These are phyloP conservation scores for Macrophya alboannulata DNA, from an alignment of 2,888 invertebrate genomes.

Conservation along the genomic window DNA sequence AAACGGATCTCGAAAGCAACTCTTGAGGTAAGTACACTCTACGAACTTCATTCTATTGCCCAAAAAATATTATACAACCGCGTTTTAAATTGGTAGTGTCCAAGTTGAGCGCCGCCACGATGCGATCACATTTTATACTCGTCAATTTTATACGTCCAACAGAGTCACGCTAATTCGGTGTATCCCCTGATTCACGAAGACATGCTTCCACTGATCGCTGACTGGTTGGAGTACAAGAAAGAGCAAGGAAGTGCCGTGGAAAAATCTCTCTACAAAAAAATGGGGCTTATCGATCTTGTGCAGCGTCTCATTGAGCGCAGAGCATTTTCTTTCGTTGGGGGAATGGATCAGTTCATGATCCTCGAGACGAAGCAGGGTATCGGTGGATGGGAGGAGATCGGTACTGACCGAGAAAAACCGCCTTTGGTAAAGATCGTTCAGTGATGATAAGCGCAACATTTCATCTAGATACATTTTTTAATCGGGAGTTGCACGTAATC, in stretches of 20 bases:
- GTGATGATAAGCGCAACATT: neutral
- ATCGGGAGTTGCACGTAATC: neutral
- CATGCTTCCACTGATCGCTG: constrained; percentile 83
- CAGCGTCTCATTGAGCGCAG: constrained; percentile 83
- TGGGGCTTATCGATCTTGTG: constrained; percentile 82
- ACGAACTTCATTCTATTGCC: too few relatives aligned
- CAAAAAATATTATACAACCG: too few relatives aligned
- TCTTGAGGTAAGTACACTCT: constrained; percentile 68
- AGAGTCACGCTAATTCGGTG: constrained; percentile 80
- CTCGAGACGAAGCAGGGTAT: constrained; percentile 79
- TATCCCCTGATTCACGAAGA: constrained; percentile 88
- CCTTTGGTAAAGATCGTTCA: constrained; percentile 76
- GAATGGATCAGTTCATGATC: constrained; percentile 81
- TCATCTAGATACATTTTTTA: neutral
- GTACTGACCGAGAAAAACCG: constrained; percentile 81
- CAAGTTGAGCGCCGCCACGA: too few relatives aligned
- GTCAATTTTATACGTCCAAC: neutral
- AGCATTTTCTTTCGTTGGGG: constrained; percentile 81
- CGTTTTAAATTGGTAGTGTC: too few relatives aligned
- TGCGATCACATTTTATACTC: neutral
- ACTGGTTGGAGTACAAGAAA: constrained; percentile 85
- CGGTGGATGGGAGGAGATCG: constrained; percentile 84
- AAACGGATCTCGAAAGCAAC: constrained; percentile 68
- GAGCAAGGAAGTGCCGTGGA: constrained; percentile 80
- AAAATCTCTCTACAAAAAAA: constrained; percentile 82